Evolutionary conservation across 1,140 invertebrate species (phyloP).

Genomic region (Aphelenchoides besseyi): DNA sequence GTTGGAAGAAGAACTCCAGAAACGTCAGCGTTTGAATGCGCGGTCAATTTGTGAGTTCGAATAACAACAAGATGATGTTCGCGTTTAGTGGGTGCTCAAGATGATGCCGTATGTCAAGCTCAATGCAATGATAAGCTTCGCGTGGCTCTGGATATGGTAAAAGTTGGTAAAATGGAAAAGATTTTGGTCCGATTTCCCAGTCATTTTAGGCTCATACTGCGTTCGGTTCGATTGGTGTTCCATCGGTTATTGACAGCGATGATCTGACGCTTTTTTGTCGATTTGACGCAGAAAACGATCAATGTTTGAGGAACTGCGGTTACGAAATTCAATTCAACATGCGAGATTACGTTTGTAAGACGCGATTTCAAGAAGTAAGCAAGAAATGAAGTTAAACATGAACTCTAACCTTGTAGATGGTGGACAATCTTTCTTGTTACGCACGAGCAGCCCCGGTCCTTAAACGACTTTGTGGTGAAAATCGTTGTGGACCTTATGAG

Average conservation of each 20-base stretch:
- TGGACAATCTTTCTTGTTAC: conserved; percentile 53
- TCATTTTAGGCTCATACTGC: conserved; percentile 59
- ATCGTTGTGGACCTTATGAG: conserved; percentile 48
- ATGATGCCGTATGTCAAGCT: conserved; percentile 55
- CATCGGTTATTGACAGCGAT: conserved; percentile 54
- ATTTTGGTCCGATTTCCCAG: too few species aligned
- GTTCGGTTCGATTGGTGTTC: conserved; percentile 61
- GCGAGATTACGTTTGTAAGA: conserved; percentile 58
- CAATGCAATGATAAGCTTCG: conserved; percentile 56
- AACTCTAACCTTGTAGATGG: conserved; percentile 45
- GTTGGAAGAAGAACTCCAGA: conserved; percentile 26
- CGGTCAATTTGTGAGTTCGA: conserved; percentile 26
- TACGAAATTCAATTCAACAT: conserved; percentile 55
- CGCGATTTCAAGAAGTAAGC: conserved; percentile 36
- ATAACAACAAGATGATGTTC: not conserved
- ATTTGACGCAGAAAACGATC: conserved; percentile 55
- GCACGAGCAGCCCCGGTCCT: conserved; percentile 42
- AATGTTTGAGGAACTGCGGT: conserved; percentile 52
- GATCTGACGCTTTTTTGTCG: conserved; percentile 58
- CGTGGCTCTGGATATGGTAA: conserved; percentile 59
- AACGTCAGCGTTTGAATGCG: conserved; percentile 5
- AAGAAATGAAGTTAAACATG: not conserved
- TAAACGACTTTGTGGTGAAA: conserved; percentile 53
- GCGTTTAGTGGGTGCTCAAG: conserved; percentile 8
- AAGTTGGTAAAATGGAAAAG: conserved; percentile 38